Percentiles rank a stretch among this genome's conserved stretches.
These are phyloP conservation scores for Octomys mimax DNA, from an alignment of 2,797 vertebrate genomes.

Conservation along the genomic window DNA sequence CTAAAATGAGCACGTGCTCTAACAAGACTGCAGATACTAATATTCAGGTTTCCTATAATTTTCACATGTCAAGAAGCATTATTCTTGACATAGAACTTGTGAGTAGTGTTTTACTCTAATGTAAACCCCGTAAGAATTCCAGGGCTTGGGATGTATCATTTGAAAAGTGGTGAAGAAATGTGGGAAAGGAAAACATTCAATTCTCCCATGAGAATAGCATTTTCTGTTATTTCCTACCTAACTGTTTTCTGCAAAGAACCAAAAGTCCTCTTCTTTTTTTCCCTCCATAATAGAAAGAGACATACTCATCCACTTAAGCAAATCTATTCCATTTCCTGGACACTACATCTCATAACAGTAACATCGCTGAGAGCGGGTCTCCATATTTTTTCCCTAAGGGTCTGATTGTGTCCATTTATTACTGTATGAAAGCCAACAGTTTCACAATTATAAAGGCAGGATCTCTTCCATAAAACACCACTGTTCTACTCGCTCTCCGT, in stretches of 20 bases:
- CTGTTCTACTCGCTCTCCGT: neutral
- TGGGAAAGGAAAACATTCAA: neutral
- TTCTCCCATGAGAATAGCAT: neutral
- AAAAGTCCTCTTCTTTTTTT: neutral
- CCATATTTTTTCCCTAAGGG: neutral
- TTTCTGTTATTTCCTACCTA: neutral
- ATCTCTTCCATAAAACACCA: neutral
- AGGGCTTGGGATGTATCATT: neutral
- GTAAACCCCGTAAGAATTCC: neutral
- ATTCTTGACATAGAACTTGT: neutral
- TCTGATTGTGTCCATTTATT: conserved; percentile 5
- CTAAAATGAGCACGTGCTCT: neutral
- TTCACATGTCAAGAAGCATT: neutral
- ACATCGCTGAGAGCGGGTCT: neutral
- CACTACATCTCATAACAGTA: neutral
- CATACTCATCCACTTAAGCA: neutral
- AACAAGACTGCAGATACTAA: neutral
- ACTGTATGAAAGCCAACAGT: neutral
- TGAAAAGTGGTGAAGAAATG: conserved; percentile 14
- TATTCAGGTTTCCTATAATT: neutral
- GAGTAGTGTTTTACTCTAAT: neutral
- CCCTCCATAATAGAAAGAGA: neutral
- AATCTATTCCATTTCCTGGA: neutral
- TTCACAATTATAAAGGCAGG: neutral
- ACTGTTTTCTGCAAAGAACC: neutral